Percentiles rank a stretch among this genome's conserved stretches.
These are phyloP conservation scores for Heterodera schachtii DNA, from an alignment of 1,140 invertebrate species.

Conservation along the genomic window DNA sequence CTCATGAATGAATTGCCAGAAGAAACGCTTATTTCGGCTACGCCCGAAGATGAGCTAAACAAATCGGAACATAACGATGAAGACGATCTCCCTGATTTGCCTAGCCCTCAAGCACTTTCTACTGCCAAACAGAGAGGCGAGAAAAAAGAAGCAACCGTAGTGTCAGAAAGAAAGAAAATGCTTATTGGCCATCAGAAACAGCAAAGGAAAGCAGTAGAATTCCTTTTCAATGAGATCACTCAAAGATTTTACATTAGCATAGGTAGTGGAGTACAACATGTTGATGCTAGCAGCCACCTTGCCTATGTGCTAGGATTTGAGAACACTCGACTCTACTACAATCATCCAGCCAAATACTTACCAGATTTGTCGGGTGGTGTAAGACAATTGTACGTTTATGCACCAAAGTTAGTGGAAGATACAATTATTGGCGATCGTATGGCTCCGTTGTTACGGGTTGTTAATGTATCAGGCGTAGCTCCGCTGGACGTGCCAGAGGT, in stretches of 20 bases:
- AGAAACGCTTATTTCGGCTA: background rate
- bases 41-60: background rate
- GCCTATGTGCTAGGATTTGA: constrained; percentile 17
- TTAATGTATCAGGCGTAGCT: background rate
- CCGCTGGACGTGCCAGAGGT: background rate
- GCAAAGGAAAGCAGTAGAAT: background rate
- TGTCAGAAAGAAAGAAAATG: background rate
- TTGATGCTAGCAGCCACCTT: background rate
- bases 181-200: background rate
- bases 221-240: background rate
- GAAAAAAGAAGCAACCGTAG: background rate
- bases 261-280: background rate
- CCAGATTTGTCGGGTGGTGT: constrained; percentile 18
- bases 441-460: constrained; percentile 16
- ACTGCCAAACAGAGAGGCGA: background rate
- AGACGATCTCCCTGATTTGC: background rate
- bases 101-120: background rate
- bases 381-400: constrained; percentile 6
- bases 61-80: background rate
- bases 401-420: constrained; percentile 13
- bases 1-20: too few relatives aligned
- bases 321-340: background rate
- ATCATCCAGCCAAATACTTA: constrained; percentile 5
- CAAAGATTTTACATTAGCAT: background rate
- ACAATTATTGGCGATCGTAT: background rate